Evolutionary conservation across 2,797 vertebrate genomes (phyloP), one percentile per base, ranked within the genome.

Genomic region (Labeo calbasu): DNA sequence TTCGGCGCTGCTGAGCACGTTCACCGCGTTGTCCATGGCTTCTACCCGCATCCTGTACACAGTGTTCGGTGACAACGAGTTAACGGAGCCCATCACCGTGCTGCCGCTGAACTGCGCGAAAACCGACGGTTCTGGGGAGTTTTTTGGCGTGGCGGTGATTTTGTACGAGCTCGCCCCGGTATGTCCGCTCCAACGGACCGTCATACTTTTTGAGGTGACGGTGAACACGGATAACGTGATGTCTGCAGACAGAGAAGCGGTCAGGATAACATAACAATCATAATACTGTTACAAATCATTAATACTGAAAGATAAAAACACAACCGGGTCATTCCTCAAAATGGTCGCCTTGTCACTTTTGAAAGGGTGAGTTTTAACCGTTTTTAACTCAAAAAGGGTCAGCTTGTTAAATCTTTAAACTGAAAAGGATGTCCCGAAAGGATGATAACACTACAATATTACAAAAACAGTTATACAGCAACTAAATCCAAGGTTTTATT

Each of bases 121-220:
- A 55, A 94, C 87, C 0, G 93, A 88, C 12, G 53, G 79, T 15
- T 83, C 91, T 0, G 90, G 83, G 1, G 89, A 91, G 86, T 93
- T 94, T 70, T 91, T 91, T 57, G 94, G 92, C 9, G 90, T 94
- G 2, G 94, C 95, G 40, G 91, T 95, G 86, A 96, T 88, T 91
- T 92, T 96, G 90, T 95, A 96, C 83, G 94, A 96, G 87, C 91
- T 91, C 75, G 94, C 93, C 53, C 91, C 94, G 0, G 88, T 61
- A 46, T 87, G 86, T 65, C 89, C 84, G n/a, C 87, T 92, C 96
- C 95, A 96, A 68, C 86, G 90, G 86, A 95, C 90, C 14, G 91
- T 95, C 90, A 96, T 90, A 77, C 92, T 96, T 92, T 91, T 93
- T 11, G 96, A 97, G 17, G 96, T 95, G 85, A 95, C 95, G 2